Conservation (phyloP, 2,797 vertebrate genomes). For the Euthynnus affinis region DNA sequence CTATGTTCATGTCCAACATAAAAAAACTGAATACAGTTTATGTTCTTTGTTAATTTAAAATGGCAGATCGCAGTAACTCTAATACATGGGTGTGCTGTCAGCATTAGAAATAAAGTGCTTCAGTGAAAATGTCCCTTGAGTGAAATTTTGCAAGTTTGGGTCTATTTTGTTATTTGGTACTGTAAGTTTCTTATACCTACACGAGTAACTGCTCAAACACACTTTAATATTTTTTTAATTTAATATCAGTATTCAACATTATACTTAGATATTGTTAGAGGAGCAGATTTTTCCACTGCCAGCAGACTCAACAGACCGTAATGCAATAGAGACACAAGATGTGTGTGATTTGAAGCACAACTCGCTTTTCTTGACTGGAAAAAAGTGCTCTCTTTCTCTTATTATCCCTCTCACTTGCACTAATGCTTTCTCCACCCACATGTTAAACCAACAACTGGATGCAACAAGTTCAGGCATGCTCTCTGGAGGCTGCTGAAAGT, state of each 20-base stretch:
- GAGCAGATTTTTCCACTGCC: background rate
- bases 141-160: background rate
- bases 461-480: constrained; percentile 54
- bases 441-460: constrained; percentile 31
- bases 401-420: constrained; percentile 12
- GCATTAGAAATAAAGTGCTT: background rate
- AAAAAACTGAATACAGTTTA: background rate
- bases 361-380: background rate
- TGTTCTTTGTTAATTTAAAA: constrained; percentile 18
- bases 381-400: constrained; percentile 1
- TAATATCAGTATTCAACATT: background rate
- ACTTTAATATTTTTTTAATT: too few species aligned
- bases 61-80: background rate
- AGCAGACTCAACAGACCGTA: background rate
- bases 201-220: background rate
- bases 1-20: background rate
- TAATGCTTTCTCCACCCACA: constrained; percentile 39
- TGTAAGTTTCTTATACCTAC: background rate
- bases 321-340: constrained; percentile 5
- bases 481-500: constrained; percentile 45
- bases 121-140: constrained; percentile 5
- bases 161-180: constrained; percentile 4
- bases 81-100: background rate
- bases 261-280: background rate
- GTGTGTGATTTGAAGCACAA: background rate